These are phyloP conservation scores for Hanleya hanleyi DNA, from an alignment of 2,888 invertebrate genomes.

Conservation along the genomic window DNA sequence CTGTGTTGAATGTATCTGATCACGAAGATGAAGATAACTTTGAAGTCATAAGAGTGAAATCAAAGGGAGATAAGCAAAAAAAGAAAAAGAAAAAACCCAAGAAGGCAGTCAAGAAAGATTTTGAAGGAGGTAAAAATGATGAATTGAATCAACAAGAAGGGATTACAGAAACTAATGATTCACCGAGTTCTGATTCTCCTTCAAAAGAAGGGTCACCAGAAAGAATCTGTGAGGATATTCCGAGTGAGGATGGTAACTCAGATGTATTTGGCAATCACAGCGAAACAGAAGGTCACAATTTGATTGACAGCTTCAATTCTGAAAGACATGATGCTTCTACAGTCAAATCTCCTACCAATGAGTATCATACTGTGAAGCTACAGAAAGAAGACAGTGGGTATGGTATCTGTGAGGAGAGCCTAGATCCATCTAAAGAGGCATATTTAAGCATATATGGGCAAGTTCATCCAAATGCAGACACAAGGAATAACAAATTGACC, in stretches of 20 bases:
- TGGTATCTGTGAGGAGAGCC: neutral
- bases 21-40: constrained; percentile 31
- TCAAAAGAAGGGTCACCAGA: neutral
- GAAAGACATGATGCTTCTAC: too few relatives aligned
- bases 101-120: neutral
- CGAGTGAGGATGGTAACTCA: neutral
- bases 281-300: neutral
- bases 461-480: too few relatives aligned
- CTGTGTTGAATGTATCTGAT: constrained; percentile 18
- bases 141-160: neutral
- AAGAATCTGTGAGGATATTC: neutral
- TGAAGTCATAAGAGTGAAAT: constrained; percentile 51
- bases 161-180: neutral
- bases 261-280: neutral
- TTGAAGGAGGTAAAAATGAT: too few relatives aligned
- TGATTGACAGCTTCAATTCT: too few relatives aligned
- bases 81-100: constrained; percentile 32
- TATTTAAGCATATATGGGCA: too few relatives aligned
- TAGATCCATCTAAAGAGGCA: too few relatives aligned
- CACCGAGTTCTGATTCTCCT: neutral
- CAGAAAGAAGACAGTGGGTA: constrained; percentile 6
- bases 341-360: neutral
- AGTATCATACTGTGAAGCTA: too few relatives aligned
- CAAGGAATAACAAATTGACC: too few relatives aligned
- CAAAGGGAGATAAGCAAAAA: constrained; percentile 32